Conservation (phyloP, 2,888 invertebrate species). For the Kryphioiulus occultus region DNA sequence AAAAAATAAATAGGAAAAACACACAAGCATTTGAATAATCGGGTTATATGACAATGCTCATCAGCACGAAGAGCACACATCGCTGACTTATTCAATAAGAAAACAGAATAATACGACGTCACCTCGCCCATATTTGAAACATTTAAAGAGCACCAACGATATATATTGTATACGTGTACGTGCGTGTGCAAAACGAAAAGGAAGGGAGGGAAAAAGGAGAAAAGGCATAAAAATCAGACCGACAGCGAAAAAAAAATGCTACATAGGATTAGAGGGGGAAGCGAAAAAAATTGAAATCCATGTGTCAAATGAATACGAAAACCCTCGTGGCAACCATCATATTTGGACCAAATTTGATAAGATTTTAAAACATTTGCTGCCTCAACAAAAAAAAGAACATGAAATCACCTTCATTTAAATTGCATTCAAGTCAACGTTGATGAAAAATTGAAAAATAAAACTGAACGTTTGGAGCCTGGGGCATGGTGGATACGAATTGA, state of each 20-base stretch:
- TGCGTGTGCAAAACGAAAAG: neutral
- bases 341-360: constrained; percentile 34
- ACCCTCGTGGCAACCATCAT: constrained; percentile 36
- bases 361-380: constrained; percentile 37
- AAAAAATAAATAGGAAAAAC: constrained; percentile 30
- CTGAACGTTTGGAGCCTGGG: neutral
- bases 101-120: constrained; percentile 45
- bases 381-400: neutral
- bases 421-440: constrained; percentile 30
- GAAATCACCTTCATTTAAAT: constrained; percentile 37
- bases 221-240: neutral
- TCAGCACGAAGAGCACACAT: constrained; percentile 45
- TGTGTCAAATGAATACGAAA: constrained; percentile 20
- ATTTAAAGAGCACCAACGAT: constrained; percentile 29
- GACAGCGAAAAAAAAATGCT: neutral
- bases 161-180: neutral
- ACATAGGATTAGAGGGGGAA: neutral
- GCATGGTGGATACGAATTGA: neutral
- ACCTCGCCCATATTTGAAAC: constrained; percentile 45
- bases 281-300: constrained; percentile 1
- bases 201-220: neutral
- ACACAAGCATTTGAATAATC: constrained; percentile 49
- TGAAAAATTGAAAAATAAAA: constrained; percentile 39
- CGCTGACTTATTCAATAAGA: constrained; percentile 46
- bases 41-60: constrained; percentile 47